Conservation (phyloP, 2,113 vertebrate genomes). For the Tenebrosternarchus preto region DNA sequence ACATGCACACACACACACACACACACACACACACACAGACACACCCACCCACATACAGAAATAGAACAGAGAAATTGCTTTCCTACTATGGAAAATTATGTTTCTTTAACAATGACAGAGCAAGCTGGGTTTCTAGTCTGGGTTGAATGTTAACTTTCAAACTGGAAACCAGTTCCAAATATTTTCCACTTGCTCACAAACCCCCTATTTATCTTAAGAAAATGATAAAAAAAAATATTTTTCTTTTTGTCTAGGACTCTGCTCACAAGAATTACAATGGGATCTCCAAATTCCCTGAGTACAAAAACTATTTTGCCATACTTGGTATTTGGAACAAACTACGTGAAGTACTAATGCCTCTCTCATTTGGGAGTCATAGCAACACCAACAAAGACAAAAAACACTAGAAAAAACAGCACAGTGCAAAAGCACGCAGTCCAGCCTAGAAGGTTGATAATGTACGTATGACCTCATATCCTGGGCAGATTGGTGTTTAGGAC, state of each 20-base stretch:
- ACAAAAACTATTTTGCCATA: conserved; percentile 9
- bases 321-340: conserved; percentile 23
- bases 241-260: background rate
- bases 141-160: conserved; percentile 36
- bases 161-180: conserved; percentile 41
- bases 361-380: conserved; percentile 11
- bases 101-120: background rate
- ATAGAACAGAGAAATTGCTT: background rate
- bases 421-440: conserved; percentile 44
- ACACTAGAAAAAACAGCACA: conserved; percentile 25
- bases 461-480: conserved; percentile 68
- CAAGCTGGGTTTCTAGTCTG: conserved; percentile 21
- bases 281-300: background rate
- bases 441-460: conserved; percentile 58
- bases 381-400: conserved; percentile 28
- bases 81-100: conserved; percentile 22
- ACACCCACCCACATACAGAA: background rate
- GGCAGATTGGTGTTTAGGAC: conserved; percentile 50
- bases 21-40: too few relatives aligned
- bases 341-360: background rate
- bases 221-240: background rate
- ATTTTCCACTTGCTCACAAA: conserved; percentile 30
- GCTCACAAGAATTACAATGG: background rate
- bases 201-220: background rate
- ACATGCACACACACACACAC: too few relatives aligned